Evolutionary conservation across 2,888 invertebrate species (phyloP).

Genomic region (Pristionchus exspectatus): DNA sequence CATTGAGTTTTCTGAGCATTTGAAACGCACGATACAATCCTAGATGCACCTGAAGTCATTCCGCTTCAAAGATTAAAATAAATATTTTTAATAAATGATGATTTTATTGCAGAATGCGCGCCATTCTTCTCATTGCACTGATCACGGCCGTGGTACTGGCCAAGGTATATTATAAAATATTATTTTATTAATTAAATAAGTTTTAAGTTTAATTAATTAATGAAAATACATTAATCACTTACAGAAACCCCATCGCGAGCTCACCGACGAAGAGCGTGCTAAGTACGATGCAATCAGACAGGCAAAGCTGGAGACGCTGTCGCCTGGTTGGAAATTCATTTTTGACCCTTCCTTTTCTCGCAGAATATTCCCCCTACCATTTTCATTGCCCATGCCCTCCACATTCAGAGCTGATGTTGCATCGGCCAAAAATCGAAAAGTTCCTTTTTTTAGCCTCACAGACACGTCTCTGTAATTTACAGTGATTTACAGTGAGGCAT

Average conservation of each 20-base stretch:
- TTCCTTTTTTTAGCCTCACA: too few species aligned
- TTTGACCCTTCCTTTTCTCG: not conserved
- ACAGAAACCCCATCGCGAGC: not conserved
- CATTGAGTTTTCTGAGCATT: too few species aligned
- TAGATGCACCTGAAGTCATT: too few species aligned
- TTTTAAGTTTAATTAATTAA: not conserved
- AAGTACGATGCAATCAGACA: constrained; percentile 5
- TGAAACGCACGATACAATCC: too few species aligned
- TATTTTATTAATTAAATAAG: too few species aligned
- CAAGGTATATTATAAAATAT: not conserved
- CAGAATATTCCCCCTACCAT: not conserved
- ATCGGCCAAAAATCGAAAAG: too few species aligned
- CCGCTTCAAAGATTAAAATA: not conserved
- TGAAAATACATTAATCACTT: not conserved
- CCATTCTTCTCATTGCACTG: not conserved
- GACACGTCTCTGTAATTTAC: too few species aligned
- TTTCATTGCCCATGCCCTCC: not conserved
- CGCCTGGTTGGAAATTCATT: constrained; percentile 37
- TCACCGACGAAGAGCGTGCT: not conserved
- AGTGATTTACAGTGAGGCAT: too few species aligned
- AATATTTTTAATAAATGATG: not conserved
- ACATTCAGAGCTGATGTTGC: not conserved
- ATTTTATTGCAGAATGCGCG: not conserved
- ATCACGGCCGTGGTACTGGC: not conserved
- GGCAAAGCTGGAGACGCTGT: constrained; percentile 23